These are phyloP conservation scores for Leptodactylus fuscus DNA, from an alignment of 2,113 vertebrate genomes.

Conservation along the genomic window DNA sequence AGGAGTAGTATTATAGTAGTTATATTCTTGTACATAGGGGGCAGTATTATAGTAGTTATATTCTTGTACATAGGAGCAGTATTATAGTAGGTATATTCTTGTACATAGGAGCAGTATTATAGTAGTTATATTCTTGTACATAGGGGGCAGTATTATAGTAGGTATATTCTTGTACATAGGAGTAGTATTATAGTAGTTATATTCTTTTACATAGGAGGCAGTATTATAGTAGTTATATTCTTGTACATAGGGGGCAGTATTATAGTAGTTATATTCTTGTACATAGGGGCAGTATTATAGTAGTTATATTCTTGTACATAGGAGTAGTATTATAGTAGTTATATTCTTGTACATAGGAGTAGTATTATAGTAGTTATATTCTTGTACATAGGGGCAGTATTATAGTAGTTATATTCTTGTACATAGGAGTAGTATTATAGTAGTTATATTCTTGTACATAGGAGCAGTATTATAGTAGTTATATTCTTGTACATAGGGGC, in stretches of 20 bases:
- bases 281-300: constrained; percentile 1
- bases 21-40: neutral
- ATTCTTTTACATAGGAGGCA: constrained; percentile 13
- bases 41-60: constrained; percentile 5
- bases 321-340: constrained; percentile 5
- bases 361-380: constrained; percentile 16
- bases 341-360: constrained; percentile 5
- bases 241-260: constrained; percentile 4
- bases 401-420: constrained; percentile 6
- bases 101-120: no score
- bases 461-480: neutral
- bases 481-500: neutral
- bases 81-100: neutral
- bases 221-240: constrained; percentile 24
- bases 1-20: neutral
- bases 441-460: neutral
- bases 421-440: neutral
- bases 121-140: constrained; percentile 5
- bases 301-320: constrained; percentile 10
- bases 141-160: constrained; percentile 2
- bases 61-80: neutral
- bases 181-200: constrained; percentile 15
- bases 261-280: constrained; percentile 10
- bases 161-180: constrained; percentile 15
- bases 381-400: constrained; percentile 1